Percentiles rank a stretch among this genome's conserved stretches.
phyloP scores from a whole-genome alignment of 2,888 invertebrate genomes.

The Ceriagrion tenellum region DNA sequence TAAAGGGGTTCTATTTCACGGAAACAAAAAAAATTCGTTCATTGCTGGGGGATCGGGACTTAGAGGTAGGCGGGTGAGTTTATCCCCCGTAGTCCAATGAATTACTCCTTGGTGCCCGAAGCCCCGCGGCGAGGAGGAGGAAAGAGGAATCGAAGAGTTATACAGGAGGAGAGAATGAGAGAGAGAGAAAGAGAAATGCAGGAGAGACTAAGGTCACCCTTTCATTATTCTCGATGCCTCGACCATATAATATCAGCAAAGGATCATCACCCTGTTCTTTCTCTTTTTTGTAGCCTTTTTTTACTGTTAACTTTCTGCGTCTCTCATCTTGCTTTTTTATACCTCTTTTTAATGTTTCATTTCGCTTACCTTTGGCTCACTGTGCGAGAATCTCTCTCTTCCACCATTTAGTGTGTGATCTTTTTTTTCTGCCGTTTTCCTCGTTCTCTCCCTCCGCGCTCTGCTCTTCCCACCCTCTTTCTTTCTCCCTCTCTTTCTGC shows the following conservation, averaged over 20 bases:
- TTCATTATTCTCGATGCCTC: conserved; percentile 54
- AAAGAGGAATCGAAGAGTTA: not conserved
- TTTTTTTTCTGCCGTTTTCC: conserved; percentile 23
- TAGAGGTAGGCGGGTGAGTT: not conserved
- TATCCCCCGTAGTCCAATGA: conserved; percentile 24
- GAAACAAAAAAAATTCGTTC: not conserved
- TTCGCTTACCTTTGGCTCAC: not conserved
- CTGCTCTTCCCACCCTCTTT: not conserved
- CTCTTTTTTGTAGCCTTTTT: not conserved
- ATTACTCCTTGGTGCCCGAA: conserved; percentile 41
- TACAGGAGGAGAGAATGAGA: not conserved
- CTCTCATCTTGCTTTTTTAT: not conserved
- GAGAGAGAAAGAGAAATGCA: not conserved
- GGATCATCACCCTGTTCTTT: not conserved
- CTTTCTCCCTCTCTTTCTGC: not conserved
- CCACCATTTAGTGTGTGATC: not conserved
- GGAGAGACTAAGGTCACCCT: not conserved
- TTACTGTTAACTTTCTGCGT: not conserved
- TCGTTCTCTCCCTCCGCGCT: not conserved
- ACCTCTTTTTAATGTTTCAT: conserved; percentile 4
- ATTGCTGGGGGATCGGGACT: not conserved
- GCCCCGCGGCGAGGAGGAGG: not conserved
- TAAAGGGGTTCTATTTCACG: not conserved
- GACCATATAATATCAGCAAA: conserved; percentile 40
- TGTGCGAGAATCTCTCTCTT: not conserved